Conservation (phyloP, 2,113 vertebrate species). For the Pteropus alecto region DNA sequence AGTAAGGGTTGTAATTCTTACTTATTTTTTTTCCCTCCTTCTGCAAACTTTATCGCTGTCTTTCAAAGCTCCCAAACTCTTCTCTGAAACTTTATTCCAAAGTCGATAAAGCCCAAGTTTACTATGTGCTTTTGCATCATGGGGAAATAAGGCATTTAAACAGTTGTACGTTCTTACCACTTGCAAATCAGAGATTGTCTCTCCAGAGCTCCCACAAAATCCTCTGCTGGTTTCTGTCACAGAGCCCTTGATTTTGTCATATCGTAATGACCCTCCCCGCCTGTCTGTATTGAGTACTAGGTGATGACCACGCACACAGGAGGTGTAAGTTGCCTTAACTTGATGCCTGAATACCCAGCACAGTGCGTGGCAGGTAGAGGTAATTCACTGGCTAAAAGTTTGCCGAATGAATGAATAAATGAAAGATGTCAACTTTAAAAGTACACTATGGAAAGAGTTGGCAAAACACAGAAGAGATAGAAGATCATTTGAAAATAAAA, state of each 20-base stretch:
- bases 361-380: not conserved
- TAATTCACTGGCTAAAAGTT: not conserved
- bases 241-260: not conserved
- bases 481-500: not conserved
- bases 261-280: not conserved
- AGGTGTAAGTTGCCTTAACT: not conserved
- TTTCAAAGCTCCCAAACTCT: not conserved
- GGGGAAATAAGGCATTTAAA: not conserved
- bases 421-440: not conserved
- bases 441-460: not conserved
- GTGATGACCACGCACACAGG: not conserved
- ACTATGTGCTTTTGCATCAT: not conserved
- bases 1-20: not conserved
- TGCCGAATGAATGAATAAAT: not conserved
- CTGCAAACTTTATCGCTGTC: not conserved
- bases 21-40: not conserved
- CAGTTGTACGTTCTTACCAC: not conserved
- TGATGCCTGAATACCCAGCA: too few species aligned
- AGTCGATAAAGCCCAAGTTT: not conserved
- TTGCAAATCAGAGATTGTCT: not conserved
- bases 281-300: not conserved
- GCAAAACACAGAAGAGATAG: not conserved
- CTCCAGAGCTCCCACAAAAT: not conserved
- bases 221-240: not conserved
- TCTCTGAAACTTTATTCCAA: not conserved